Evolutionary conservation across 2,113 vertebrate species (phyloP), one percentile per base, ranked within the genome.

Genomic region (Burhinus bistriatus): DNA sequence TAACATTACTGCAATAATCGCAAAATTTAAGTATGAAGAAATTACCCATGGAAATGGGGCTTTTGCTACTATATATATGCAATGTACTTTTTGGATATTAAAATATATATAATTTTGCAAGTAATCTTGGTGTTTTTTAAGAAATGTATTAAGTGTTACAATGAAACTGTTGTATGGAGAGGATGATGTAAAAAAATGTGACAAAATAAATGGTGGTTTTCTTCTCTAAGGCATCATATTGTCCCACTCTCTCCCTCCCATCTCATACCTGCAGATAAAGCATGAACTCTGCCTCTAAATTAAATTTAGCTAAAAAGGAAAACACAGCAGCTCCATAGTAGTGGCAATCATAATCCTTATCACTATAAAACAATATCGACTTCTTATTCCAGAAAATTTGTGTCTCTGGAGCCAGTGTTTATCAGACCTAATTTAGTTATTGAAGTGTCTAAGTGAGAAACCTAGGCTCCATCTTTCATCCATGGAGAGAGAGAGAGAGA

Each of bases 81-180:
- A 99, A 99, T 99, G 98, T 99, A 99, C 99, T 99, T 97, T 98
- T 99, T 98, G 99, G 98, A 99, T 98, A 98, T 98, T 96, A 98
- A 98, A 99, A 98, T 98, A 98, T 99, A 99, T 99, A 99, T 99
- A 99, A 99, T 99, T 99, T 99, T 99, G 97, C 98, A 99, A 98
- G 98, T 99, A 99, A 99, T 98, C 98, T 86, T 97, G 95, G 93
- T 92, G 58, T 97, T 98, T 98, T 97, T 96, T 96, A 97, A 98
- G 97, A 98, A 98, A 96, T 98, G 98, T 99, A 98, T 98, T 97
- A 98, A 98, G 95, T 98, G 98, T 98, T 98, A 98, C 93, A 58
- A 94, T 95, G 93, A 94, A 97, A 89, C 95, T 98, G 98, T 98
- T 99, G 97, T 98, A 98, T 98, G 98, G 98, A 97, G 98, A 98